Conservation (phyloP, 2,888 invertebrate species). For the Eutolmus rufibarbis region DNA sequence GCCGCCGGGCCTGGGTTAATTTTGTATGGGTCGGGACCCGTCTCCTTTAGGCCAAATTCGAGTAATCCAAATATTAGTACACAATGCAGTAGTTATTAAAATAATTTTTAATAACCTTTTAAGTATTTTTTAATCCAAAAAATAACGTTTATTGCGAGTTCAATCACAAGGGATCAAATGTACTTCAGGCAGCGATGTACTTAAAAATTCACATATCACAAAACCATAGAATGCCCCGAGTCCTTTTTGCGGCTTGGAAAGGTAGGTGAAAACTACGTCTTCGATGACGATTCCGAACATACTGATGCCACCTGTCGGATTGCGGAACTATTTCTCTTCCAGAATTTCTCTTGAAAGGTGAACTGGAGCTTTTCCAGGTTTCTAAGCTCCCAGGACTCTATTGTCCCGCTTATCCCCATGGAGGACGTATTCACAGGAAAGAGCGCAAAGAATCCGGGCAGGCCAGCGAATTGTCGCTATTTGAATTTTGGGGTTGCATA, state of each 20-base stretch:
- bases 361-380: not conserved
- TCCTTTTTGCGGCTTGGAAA: not conserved
- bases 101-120: not conserved
- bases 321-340: conserved; percentile 14
- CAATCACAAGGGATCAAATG: not conserved
- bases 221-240: not conserved
- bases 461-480: not conserved
- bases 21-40: too few relatives aligned
- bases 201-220: not conserved
- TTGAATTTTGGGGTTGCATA: conserved; percentile 23
- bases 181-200: not conserved
- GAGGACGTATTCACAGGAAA: not conserved
- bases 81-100: not conserved
- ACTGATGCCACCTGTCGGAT: conserved; percentile 48
- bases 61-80: not conserved
- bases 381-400: not conserved
- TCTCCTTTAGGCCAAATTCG: not conserved
- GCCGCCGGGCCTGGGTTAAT: too few relatives aligned
- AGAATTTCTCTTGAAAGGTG: conserved; percentile 1
- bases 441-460: conserved; percentile 4
- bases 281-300: conserved; percentile 25
- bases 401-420: conserved; percentile 20
- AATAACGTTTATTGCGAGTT: not conserved
- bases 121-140: not conserved
- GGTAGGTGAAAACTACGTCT: not conserved